Percentiles rank a stretch among this genome's conserved stretches.
These are phyloP conservation scores for Psittacula echo DNA, from an alignment of 2,797 vertebrate species.

Conservation along the genomic window DNA sequence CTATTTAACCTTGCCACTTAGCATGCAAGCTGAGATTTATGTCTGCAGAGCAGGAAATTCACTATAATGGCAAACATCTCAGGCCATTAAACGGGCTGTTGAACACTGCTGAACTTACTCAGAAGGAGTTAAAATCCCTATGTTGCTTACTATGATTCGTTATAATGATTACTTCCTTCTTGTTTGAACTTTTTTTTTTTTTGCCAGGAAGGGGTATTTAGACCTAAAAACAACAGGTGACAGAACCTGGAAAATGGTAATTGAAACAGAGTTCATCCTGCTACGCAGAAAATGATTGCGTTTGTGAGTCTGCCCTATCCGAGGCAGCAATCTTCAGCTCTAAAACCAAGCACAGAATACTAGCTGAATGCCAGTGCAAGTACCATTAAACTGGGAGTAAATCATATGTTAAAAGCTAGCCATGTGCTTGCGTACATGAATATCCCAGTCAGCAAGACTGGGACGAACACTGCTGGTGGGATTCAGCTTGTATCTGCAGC, in stretches of 20 bases:
- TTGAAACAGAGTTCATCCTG: neutral
- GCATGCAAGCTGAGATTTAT: neutral
- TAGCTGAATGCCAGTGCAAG: neutral
- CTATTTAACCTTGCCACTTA: neutral
- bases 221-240: neutral
- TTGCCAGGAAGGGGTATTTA: neutral
- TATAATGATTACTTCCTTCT: neutral
- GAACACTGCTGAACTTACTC: constrained; percentile 23
- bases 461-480: neutral
- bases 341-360: neutral
- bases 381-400: constrained; percentile 33
- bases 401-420: neutral
- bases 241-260: neutral
- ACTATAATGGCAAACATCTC: neutral
- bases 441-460: constrained; percentile 7
- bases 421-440: neutral
- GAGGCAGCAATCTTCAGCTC: neutral
- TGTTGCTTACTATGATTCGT: neutral
- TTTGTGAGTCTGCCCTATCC: neutral
- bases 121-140: constrained; percentile 45
- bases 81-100: constrained; percentile 60
- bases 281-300: neutral
- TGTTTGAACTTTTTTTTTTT: neutral
- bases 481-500: constrained; percentile 14
- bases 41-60: constrained; percentile 38